Evolutionary conservation across 2,797 vertebrate genomes (phyloP).

Genomic region (Tokudaia muenninki): DNA sequence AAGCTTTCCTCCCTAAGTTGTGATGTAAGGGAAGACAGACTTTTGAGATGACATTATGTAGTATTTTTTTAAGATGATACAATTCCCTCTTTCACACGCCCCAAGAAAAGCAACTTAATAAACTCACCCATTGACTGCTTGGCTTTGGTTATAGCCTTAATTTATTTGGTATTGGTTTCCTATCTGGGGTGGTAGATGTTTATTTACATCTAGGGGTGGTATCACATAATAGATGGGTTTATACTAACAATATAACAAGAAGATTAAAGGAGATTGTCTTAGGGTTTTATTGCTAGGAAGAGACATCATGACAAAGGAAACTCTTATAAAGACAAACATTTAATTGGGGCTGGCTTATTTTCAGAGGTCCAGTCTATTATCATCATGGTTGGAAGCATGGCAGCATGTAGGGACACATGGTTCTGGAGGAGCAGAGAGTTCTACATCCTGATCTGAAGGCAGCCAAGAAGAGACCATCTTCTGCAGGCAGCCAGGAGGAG

Average conservation of each 20-base stretch:
- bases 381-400: not conserved
- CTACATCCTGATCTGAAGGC: not conserved
- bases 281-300: not conserved
- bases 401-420: not conserved
- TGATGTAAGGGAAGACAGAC: not conserved
- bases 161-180: not conserved
- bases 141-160: not conserved
- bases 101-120: not conserved
- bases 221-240: not conserved
- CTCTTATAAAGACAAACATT: not conserved
- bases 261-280: not conserved
- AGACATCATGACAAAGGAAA: not conserved
- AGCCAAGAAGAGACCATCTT: not conserved
- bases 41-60: not conserved
- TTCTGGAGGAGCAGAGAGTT: not conserved
- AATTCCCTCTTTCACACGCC: not conserved
- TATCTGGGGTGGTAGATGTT: not conserved
- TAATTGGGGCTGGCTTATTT: not conserved
- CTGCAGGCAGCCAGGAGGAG: not conserved
- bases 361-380: not conserved
- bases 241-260: not conserved
- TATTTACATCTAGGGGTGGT: not conserved
- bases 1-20: not conserved
- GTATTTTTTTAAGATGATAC: not conserved
- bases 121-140: not conserved